These are phyloP conservation scores for Caradrina kadenii DNA, from an alignment of 2,888 invertebrate species.

Conservation along the genomic window DNA sequence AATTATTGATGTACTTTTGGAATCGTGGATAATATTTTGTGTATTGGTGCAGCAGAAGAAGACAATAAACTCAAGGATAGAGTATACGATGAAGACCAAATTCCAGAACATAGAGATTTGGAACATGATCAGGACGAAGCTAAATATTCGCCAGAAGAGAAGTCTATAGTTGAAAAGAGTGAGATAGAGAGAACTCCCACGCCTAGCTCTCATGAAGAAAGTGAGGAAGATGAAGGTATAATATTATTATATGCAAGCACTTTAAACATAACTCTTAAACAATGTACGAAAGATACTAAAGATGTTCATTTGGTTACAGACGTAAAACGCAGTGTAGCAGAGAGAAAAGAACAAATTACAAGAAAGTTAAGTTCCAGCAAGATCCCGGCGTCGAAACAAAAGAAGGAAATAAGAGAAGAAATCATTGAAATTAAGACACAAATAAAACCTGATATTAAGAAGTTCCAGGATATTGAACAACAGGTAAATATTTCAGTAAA, in stretches of 20 bases:
- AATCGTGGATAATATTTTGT: background rate
- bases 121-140: constrained; percentile 91
- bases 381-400: constrained; percentile 93
- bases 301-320: constrained; percentile 67
- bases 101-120: constrained; percentile 80
- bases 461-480: constrained; percentile 88
- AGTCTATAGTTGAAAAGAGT: constrained; percentile 92
- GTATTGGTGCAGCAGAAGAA: constrained; percentile 80
- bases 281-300: background rate
- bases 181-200: constrained; percentile 90
- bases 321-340: constrained; percentile 93
- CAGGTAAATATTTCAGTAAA: constrained; percentile 71
- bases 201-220: constrained; percentile 84
- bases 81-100: constrained; percentile 81
- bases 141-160: constrained; percentile 95
- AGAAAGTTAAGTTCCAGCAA: constrained; percentile 93
- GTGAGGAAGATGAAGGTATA: constrained; percentile 89
- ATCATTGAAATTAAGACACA: constrained; percentile 93
- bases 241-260: background rate
- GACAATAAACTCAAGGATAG: constrained; percentile 88
- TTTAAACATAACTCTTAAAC: background rate
- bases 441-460: constrained; percentile 90
- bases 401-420: constrained; percentile 94
- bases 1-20: background rate
- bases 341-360: constrained; percentile 94